Base-by-base conservation (phyloP, 30 jellyfish, hydroid and myxozoan genomes). In the Hydractinia symbiolongicarpus region DNA sequence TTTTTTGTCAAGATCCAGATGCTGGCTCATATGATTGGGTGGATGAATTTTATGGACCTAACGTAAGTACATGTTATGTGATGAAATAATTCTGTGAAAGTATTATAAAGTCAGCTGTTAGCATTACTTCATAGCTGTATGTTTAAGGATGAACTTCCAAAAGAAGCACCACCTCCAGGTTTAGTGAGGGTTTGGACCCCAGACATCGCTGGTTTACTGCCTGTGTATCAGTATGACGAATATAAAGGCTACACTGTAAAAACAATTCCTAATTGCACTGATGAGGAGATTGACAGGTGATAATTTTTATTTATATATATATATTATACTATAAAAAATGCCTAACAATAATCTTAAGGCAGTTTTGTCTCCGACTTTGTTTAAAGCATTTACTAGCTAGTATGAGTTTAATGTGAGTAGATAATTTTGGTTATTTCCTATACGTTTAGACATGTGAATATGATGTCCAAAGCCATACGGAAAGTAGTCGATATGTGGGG, bases 381-480 rank as follows among this genome's bases (percentile, higher is more conserved):
- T 30, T 30, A 14, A 60, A 13, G n/a, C n/a, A 60, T 60, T 60
- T 60, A 13, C 70, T 60, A 16, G 70, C 19, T 60, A 14, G 20
- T 2, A 60, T 60, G 17, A 60, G 70, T 14, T 14, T 16, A 60
- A 14, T 60, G 70, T 16, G 20, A 60, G 20, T 60, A 60, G 70
- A 13, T 60, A 13, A 60, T 60, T 60, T 60, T 30, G 44, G 1
- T 30, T 30, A 0, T 30, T 30, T 30, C 44, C 44, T 30, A 30
- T 52, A 8, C 20, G 1, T 75, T 6, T 6, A 75, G 83, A 55
- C 83, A 75, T 75, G 50, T 75, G 13, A 53, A 20, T 54, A 75
- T 75, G 83, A 75, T 75, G 83, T 51, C 83, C 14, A 75, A 75
- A 50, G 83, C 77, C 9, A 54, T 75, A 50, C 52, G 77, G 54